Percentiles rank a stretch among this genome's conserved stretches.
These are phyloP conservation scores for Spinus pinus DNA, from an alignment of 2,797 vertebrate species.

Conservation along the genomic window DNA sequence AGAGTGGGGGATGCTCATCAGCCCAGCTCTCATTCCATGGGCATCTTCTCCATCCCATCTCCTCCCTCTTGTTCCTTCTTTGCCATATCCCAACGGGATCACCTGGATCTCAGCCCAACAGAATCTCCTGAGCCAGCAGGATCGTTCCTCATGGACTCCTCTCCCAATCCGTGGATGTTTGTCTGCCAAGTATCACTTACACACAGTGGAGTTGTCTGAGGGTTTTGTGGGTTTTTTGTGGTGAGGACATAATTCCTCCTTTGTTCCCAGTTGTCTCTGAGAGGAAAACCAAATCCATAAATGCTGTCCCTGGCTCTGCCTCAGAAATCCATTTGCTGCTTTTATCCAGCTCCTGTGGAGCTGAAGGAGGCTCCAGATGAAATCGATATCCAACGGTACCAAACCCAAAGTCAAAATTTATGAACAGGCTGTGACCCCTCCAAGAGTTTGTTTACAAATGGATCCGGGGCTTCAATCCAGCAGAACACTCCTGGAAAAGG, in stretches of 20 bases:
- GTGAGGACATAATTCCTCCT: background rate
- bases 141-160: background rate
- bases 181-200: background rate
- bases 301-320: background rate
- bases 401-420: background rate
- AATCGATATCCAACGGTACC: background rate
- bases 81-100: fast-evolving
- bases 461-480: background rate
- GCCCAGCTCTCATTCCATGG: background rate
- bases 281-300: background rate
- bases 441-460: fast-evolving
- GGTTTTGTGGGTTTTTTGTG: background rate
- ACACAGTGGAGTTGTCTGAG: background rate
- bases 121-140: background rate
- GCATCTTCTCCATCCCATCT: background rate
- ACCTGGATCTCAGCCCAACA: background rate
- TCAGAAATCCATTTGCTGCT: background rate
- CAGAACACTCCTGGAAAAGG: background rate
- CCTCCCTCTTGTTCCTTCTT: background rate
- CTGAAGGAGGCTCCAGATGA: background rate
- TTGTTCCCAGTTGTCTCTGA: background rate
- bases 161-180: background rate
- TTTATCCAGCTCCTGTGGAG: background rate
- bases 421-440: background rate
- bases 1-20: fast-evolving